Evolutionary conservation across 2,797 vertebrate species (phyloP).

Genomic region (Sebastes reedi): DNA sequence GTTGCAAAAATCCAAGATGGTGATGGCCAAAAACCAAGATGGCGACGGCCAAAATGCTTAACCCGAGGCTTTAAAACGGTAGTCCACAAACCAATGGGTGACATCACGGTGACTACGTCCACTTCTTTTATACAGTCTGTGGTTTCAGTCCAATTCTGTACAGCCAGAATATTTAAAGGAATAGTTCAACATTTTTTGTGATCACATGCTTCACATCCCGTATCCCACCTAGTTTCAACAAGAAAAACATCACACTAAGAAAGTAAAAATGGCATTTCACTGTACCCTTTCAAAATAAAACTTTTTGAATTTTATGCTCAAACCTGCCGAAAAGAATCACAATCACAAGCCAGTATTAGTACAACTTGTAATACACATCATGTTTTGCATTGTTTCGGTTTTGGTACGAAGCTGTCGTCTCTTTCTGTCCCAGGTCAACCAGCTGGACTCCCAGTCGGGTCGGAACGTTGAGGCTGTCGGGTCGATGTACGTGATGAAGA

Average conservation of each 20-base stretch:
- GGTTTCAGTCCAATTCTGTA: too few relatives aligned
- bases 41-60: too few relatives aligned
- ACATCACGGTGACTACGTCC: too few relatives aligned
- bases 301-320: not conserved
- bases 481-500: conserved; percentile 87
- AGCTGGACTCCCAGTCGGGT: conserved; percentile 75
- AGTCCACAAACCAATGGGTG: too few relatives aligned
- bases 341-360: not conserved
- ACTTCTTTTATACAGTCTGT: too few relatives aligned
- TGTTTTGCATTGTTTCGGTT: not conserved
- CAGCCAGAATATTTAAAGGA: too few relatives aligned
- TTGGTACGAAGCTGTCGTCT: not conserved
- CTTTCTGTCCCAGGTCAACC: conserved; percentile 59
- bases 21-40: too few relatives aligned
- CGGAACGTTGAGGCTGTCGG: conserved; percentile 72
- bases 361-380: not conserved
- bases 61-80: too few relatives aligned
- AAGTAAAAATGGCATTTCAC: not conserved
- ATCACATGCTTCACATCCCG: not conserved
- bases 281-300: not conserved
- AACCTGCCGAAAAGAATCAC: not conserved
- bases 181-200: too few relatives aligned
- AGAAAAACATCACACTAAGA: too few relatives aligned
- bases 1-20: too few relatives aligned
- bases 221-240: too few relatives aligned